Percentiles rank a stretch among this genome's conserved stretches.
phyloP scores from a whole-genome alignment of 2,888 invertebrate species.

The Caenorhabditis sp. region DNA sequence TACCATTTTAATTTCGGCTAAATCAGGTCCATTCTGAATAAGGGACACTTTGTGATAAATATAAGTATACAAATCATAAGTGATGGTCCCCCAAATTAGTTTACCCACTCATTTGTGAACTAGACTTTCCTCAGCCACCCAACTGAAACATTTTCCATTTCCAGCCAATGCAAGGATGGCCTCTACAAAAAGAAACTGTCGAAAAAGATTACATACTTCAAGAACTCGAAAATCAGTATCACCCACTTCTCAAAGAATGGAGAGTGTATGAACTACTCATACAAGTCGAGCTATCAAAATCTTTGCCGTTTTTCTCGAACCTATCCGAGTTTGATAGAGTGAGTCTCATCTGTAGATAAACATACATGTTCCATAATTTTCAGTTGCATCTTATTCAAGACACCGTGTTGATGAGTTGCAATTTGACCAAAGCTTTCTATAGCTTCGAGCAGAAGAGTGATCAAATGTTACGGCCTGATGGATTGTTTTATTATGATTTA shows the following conservation, averaged over 20 bases:
- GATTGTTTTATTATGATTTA: neutral
- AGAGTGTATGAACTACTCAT: slow-evolving; percentile 23
- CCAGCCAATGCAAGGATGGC: too few relatives aligned
- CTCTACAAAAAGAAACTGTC: too few relatives aligned
- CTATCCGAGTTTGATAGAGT: slow-evolving; percentile 25
- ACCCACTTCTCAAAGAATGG: slow-evolving; percentile 12
- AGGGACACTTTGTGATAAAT: too few relatives aligned
- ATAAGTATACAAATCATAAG: too few relatives aligned
- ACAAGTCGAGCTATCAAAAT: slow-evolving; percentile 14
- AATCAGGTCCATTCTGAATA: too few relatives aligned
- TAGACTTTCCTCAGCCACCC: too few relatives aligned
- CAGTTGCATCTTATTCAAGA: slow-evolving; percentile 30
- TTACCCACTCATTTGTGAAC: too few relatives aligned
- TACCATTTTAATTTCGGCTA: too few relatives aligned
- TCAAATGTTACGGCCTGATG: slow-evolving; percentile 17
- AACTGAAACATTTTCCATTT: too few relatives aligned
- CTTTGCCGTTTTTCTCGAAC: slow-evolving; percentile 19
- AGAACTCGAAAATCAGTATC: neutral
- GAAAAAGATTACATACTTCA: neutral
- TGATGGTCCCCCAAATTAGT: too few relatives aligned
- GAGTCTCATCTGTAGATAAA: too few relatives aligned
- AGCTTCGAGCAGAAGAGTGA: slow-evolving; percentile 21
- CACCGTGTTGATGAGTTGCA: slow-evolving; percentile 26
- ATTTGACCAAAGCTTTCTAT: slow-evolving; percentile 14
- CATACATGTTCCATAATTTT: too few relatives aligned